Evolutionary conservation across 2,113 vertebrate genomes (phyloP), one percentile per base, ranked within the genome.

Genomic region (Galbula dea): DNA sequence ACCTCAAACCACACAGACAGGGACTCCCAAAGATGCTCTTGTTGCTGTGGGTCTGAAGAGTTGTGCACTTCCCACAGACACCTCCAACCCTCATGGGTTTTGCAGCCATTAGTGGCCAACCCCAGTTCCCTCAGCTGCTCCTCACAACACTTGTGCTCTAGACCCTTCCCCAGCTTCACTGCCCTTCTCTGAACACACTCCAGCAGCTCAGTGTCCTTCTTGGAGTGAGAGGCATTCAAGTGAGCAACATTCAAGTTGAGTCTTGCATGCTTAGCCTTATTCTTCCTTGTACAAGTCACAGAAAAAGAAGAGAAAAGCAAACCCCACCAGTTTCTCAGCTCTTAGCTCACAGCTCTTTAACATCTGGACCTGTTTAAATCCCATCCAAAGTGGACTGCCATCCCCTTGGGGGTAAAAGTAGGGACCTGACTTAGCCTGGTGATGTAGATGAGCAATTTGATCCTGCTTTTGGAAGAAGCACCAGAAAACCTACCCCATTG

Each of bases 301-400:
- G 30, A 5, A 45, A 62, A 24, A 12, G 68, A n/a, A 24, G 17
- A 77, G 23, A 30, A 26, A 39, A 81, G 9, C 26, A 73, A 89
- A 41, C 0, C 17, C 57, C 71, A n/a, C 2, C 26, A 9, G 39
- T 9, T 65, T 23, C 63, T 67, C 68, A 12, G 9, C 21, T 21
- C 30, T 46, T 17, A n/a, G n/a, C 62, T 90, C 45, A 0, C 54
- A 89, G 48, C 30, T 39, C 26, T 23, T 43, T 2, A 79, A 46
- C 84, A 88, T 32, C 87, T 92, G 94, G 90, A 74, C 20, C 58
- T 32, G 49, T 19, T 87, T 68, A 66, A 90, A 34, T 36, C 86
- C 39, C 62, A 34, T 29, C 46, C 72, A 36, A 63, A 73, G 34
- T 3, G 16, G 51, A 12, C 29, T 29, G 72, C 46, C 71, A 26